Percentiles rank a stretch among this genome's conserved stretches.
Conservation (phyloP, 2,113 vertebrate genomes). For the Pachypanchax playfairii region DNA sequence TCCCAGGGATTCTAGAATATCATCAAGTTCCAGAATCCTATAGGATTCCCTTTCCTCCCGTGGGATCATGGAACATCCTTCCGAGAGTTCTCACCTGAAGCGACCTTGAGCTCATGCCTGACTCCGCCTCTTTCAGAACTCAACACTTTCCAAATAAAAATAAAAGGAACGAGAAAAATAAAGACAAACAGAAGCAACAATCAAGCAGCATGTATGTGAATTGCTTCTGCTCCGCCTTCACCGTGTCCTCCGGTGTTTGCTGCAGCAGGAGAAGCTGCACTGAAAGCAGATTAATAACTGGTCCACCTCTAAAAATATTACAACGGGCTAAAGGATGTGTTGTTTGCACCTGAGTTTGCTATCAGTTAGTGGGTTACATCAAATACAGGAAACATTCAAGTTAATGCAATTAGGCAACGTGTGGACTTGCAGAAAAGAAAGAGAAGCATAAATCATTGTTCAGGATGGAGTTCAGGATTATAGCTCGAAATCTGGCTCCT, state of each 20-base stretch:
- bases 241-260: slow-evolving; percentile 15
- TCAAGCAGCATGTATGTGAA: slow-evolving; percentile 77
- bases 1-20: slow-evolving; percentile 26
- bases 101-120: slow-evolving; percentile 48
- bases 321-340: slow-evolving; percentile 35
- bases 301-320: slow-evolving; percentile 21
- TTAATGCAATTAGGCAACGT: slow-evolving; percentile 20
- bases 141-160: slow-evolving; percentile 40
- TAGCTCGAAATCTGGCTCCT: background rate
- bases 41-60: too few relatives aligned
- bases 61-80: too few relatives aligned
- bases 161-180: slow-evolving; percentile 34
- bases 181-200: slow-evolving; percentile 60
- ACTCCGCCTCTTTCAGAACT: slow-evolving; percentile 46
- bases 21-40: slow-evolving; percentile 37
- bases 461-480: background rate
- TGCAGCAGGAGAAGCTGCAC: too few relatives aligned
- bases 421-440: background rate
- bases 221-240: slow-evolving; percentile 35
- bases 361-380: slow-evolving; percentile 15
- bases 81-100: slow-evolving; percentile 54
- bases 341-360: slow-evolving; percentile 67
- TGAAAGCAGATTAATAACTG: too few relatives aligned
- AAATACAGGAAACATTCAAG: slow-evolving; percentile 29
- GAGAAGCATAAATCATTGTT: background rate